Evolutionary conservation across 2,888 invertebrate genomes (phyloP), one percentile per base, ranked within the genome.

Genomic region (Acronicta alni): DNA sequence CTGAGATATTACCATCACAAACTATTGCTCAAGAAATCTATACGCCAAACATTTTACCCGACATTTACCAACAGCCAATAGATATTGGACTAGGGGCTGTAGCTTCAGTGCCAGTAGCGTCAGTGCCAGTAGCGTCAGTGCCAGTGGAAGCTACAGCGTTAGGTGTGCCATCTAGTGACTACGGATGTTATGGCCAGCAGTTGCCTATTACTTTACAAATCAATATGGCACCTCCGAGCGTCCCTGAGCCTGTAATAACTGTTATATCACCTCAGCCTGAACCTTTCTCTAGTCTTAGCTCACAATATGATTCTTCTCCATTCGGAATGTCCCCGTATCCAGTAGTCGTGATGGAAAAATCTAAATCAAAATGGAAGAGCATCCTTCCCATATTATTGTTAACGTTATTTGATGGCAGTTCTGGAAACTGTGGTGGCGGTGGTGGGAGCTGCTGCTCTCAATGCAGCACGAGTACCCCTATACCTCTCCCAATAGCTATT

Each of bases 401-500:
- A 32, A 74, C 83, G 3, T 67, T 89, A 55, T 67, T 88, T 5
- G 77, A 84, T 43, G 75, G 82, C 26, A 75, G 79, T 2, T 53
- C 49, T n/a, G 55, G 70, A 9, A 60, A 74, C 39, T 70, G 67
- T 8, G 12, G 48, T 39, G 63, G 77, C 17, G 57, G 73, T 5
- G 51, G 73, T 4, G 51, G 72, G 6, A 54, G 74, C 41, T 70
- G 77, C n/a, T 77, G 82, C 32, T 76, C 77, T 17, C 57, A 72
- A 32, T 75, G 83, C 41, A 60, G 72, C 38, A 48, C 65, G n/a
- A 75, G 74, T 26, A 80, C 75, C 14, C 84, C 83, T 2, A 49
- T 86, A 17, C 89, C 89, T 2, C 89, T 72, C 54, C 89, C 89
- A 0, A 82, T 89, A 66, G 72, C 84, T 0, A 75, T 89, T 26